Base-by-base conservation (phyloP, 1,140 invertebrate species). In the Theocolax elegans region DNA sequence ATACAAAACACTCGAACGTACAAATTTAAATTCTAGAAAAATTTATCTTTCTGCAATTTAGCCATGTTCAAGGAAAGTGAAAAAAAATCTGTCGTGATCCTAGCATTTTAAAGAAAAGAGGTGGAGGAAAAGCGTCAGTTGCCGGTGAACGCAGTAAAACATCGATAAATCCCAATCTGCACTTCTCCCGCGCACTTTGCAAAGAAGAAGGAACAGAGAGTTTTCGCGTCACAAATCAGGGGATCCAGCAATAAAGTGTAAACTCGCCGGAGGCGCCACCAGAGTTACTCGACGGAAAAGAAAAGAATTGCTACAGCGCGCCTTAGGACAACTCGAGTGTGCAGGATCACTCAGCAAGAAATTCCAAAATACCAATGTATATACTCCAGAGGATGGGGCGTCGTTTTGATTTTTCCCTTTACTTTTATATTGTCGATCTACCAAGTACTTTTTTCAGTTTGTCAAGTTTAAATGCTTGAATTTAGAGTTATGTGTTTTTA, bases 221-320 rank as follows among this genome's bases (percentile, higher is more conserved):
- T 70, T 70, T 70, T 70, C 68, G 68, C 68, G 49, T 71, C 68
- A 65, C 68, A 71, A 71, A 71, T 71, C 68, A 71, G 60, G 44
- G 44, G 15, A 51, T 58, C 51, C 29, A 23, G 60, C 60, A 71
- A 71, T 71, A 71, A 64, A 71, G 67, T 56, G 67, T 70, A 70
- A 70, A 70, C 40, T 70, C 51, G 59, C 67, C 51, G 38, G 56
- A 62, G 48, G 67, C 56, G 56, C 31, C 53, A 17, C 0, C 19
- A 13, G 48, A 49, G 62, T n/a, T n/a, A n/a, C n/a, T n/a, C n/a
- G n/a, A n/a, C n/a, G 31, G 10, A 35, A 35, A 35, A 35, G 31
- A 35, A 35, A 35, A 35, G 31, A 35, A 35, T 4, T 6, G 10
- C 31, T 35, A 6, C 31, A 35, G 10, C 10, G 31, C 15, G 15